phyloP scores from a whole-genome alignment of 2,113 vertebrate genomes.

The Mobula birostris region DNA sequence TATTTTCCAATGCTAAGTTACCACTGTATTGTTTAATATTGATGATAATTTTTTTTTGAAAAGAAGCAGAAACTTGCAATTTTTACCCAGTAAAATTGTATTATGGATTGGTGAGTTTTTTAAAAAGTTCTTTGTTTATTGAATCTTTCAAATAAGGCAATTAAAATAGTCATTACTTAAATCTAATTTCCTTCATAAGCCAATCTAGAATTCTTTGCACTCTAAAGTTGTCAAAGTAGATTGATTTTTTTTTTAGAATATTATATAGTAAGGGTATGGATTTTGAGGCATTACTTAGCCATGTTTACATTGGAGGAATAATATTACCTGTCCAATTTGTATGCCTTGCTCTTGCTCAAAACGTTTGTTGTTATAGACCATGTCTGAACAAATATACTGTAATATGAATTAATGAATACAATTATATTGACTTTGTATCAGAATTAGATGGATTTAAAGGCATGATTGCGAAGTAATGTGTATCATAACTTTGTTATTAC shows the following conservation, averaged over 20 bases:
- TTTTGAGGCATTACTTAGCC: neutral
- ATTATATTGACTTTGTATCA: neutral
- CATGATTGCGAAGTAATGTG: neutral
- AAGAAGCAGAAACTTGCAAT: neutral
- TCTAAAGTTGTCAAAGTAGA: neutral
- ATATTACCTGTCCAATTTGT: neutral
- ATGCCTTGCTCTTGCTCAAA: neutral
- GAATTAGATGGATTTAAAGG: neutral
- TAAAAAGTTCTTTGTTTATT: too few relatives aligned
- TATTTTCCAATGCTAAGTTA: neutral
- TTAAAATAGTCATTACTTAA: neutral
- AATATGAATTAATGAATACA: neutral
- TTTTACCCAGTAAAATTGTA: neutral
- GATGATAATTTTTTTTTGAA: neutral
- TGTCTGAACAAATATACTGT: neutral
- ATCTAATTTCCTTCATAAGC: neutral
- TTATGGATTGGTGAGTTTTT: neutral
- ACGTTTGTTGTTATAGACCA: neutral
- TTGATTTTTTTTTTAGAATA: too few relatives aligned
- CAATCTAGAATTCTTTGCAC: neutral
- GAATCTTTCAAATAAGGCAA: neutral
- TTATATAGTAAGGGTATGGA: neutral
- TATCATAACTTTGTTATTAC: neutral
- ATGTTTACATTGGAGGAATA: neutral
- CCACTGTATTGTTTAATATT: neutral